A percentile compares a stretch with the other conserved stretches of the same genome.
phyloP scores from a whole-genome alignment of 2,113 vertebrate genomes.

The Phrynocephalus versicolor region DNA sequence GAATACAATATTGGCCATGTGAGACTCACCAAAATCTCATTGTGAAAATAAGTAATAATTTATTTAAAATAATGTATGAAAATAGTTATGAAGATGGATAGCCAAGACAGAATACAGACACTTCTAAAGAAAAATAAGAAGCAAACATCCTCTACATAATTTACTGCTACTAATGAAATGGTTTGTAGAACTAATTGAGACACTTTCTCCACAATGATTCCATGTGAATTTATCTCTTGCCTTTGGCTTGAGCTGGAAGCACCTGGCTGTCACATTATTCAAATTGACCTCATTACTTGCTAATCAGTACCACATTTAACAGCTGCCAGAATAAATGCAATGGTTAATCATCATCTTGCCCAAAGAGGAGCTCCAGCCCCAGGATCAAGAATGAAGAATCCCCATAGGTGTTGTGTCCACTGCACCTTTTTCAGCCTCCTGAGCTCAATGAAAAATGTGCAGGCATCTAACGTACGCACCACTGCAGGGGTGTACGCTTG shows the following conservation, averaged over 20 bases:
- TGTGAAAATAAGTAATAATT: too few relatives aligned
- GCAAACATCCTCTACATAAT: neutral
- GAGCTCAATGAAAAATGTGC: neutral
- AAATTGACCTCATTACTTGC: slow-evolving; percentile 11
- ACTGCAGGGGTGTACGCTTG: neutral
- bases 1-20: too few relatives aligned
- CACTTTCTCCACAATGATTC: neutral
- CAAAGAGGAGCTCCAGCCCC: neutral
- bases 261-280: slow-evolving; percentile 1
- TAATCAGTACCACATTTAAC: slow-evolving; percentile 9
- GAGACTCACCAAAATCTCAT: too few relatives aligned
- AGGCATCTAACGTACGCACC: neutral
- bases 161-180: neutral
- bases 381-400: neutral
- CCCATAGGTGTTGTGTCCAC: neutral
- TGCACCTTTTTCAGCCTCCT: neutral
- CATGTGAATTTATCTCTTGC: neutral
- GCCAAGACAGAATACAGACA: too few relatives aligned
- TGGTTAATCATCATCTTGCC: neutral
- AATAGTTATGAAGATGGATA: too few relatives aligned
- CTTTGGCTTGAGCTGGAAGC: slow-evolving; percentile 1
- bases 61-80: too few relatives aligned
- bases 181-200: slow-evolving; percentile 15
- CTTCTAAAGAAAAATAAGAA: neutral
- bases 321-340: slow-evolving; percentile 2